Evolutionary conservation across 2,113 vertebrate genomes (phyloP), one percentile per base, ranked within the genome.

Genomic region (Paramormyrops kingsleyae): DNA sequence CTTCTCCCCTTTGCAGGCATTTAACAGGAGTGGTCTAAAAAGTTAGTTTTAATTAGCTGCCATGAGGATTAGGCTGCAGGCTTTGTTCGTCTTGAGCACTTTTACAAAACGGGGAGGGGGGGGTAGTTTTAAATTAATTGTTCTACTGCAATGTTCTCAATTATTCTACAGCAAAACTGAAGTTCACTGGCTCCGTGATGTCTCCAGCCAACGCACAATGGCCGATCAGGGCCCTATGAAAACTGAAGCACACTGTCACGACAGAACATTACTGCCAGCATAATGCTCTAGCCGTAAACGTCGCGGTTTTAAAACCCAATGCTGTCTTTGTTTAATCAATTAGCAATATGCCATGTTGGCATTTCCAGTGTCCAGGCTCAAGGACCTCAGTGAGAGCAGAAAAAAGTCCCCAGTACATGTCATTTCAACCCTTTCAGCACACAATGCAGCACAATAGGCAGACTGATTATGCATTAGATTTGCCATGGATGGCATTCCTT

Each of bases 21-120:
- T 89, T 80, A 47, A 49, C 42, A 31, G 19, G 12, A 89, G 10
- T 52, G 17, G n/a, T 44, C 70, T n/a, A 49, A 84, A 59, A 85
- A 62, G 80, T 84, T 89, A 50, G 52, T 62, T 84, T 84, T 89
- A 85, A 84, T 84, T 80, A 85, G 80, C 39, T 66, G 53, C 21
- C 24, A 53, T 1, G 53, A 39, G 80, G 52, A 62, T 89, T 53
- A 84, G 27, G 19, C 19, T 10, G 35, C 50, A 44, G 9, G 31
- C 19, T 83, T 83, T 83, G 47, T 52, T 83, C 88, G 0, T 84
- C 24, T 84, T 44, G 80, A 85, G 24, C 13, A 89, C 24, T 89
- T 52, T n/a, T 10, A 83, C 31, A 53, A 21, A 12, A 59, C 2
- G 17, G 21, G 44, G 19, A 13, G 53, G 35, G 42, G 44, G 56